Percentiles rank a stretch among this genome's conserved stretches.
These are phyloP conservation scores for Pelobates cultripes DNA, from an alignment of 2,797 vertebrate genomes.

Conservation along the genomic window DNA sequence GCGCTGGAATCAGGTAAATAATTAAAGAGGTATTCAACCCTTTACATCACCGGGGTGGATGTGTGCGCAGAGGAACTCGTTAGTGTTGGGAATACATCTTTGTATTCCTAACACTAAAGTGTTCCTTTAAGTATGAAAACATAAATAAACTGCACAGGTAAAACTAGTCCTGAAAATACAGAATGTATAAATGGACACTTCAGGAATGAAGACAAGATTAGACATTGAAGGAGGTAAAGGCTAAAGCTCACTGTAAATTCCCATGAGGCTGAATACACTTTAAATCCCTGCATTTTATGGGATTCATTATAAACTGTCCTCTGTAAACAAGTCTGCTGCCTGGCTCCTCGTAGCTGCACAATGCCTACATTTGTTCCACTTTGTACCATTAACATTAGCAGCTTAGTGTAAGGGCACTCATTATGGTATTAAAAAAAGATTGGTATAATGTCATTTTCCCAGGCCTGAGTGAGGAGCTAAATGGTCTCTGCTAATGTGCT, in stretches of 20 bases:
- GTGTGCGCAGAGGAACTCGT: too few species aligned
- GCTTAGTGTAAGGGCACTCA: slow-evolving; percentile 13
- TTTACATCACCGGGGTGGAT: too few species aligned
- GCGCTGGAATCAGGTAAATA: too few species aligned
- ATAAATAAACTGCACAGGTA: too few species aligned
- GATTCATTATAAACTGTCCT: not conserved
- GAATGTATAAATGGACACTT: not conserved
- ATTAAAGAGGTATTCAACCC: too few species aligned
- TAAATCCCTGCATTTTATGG: not conserved
- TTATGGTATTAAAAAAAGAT: slow-evolving; percentile 39
- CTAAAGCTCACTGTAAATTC: not conserved
- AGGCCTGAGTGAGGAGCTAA: slow-evolving; percentile 8
- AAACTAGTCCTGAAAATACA: not conserved
- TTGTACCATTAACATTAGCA: slow-evolving; percentile 6
- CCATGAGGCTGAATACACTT: not conserved
- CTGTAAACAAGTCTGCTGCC: slow-evolving; percentile 14
- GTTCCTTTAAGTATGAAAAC: too few species aligned
- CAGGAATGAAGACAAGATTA: not conserved
- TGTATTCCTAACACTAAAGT: too few species aligned
- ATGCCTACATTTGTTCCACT: slow-evolving; percentile 4
- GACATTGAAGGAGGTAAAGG: not conserved
- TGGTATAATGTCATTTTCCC: slow-evolving; percentile 33
- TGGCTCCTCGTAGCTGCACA: slow-evolving; percentile 3
- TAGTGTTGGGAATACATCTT: too few species aligned
- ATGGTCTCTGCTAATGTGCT: slow-evolving; percentile 16